Evolutionary conservation across 1,140 invertebrate genomes (phyloP).

Genomic region (Prorops nasuta): DNA sequence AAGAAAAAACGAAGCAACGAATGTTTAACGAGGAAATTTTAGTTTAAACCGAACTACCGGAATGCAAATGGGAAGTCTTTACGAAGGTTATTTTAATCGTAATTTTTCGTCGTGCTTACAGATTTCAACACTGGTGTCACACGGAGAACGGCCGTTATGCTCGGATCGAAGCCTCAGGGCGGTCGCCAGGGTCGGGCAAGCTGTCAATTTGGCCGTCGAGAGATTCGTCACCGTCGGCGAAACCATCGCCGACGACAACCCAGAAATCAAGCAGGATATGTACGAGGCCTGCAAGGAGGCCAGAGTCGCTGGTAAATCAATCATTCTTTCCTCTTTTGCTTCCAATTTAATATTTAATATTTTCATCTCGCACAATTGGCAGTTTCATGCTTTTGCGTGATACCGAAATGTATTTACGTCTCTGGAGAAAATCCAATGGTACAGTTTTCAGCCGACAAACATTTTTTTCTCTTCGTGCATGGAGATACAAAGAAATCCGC

Average conservation of each 20-base stretch:
- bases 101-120: constrained; percentile 55
- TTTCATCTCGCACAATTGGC: too few species aligned
- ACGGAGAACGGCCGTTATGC: constrained; percentile 55
- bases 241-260: constrained; percentile 96
- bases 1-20: too few species aligned
- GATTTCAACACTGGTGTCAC: constrained; percentile 87
- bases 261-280: constrained; percentile 95
- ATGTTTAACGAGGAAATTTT: too few species aligned
- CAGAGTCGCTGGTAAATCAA: constrained; percentile 78
- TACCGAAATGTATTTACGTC: too few species aligned
- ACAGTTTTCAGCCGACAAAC: too few species aligned
- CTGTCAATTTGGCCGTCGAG: constrained; percentile 94
- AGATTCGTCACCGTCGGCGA: constrained; percentile 97
- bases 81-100: background rate
- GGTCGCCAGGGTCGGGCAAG: constrained; percentile 89
- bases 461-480: too few species aligned
- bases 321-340: background rate
- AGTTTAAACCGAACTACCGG: too few species aligned
- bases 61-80: too few species aligned
- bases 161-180: constrained; percentile 66
- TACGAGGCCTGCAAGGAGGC: constrained; percentile 97
- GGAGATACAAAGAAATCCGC: too few species aligned
- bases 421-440: too few species aligned
- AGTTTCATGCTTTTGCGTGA: too few species aligned
- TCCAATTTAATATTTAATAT: too few species aligned